phyloP scores from a whole-genome alignment of 2,113 vertebrate species.

The Plotosus lineatus region DNA sequence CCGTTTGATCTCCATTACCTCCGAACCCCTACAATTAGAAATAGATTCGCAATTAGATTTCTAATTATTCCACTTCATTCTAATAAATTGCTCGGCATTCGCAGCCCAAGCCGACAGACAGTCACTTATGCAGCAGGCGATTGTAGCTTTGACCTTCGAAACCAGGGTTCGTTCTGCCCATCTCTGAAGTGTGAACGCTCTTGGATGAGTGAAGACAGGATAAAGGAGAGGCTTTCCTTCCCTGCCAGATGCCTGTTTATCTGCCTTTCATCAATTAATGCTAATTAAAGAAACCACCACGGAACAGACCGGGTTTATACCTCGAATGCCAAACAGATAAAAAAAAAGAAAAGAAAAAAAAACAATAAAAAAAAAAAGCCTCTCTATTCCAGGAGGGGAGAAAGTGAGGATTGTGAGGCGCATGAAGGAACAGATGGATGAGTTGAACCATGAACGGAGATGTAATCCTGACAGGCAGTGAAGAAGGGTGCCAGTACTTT shows the following conservation, averaged over 20 bases:
- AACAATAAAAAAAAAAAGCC: conserved; percentile 1
- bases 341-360: conserved; percentile 10
- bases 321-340: conserved; percentile 41
- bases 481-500: neutral
- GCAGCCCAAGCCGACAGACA: neutral
- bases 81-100: neutral
- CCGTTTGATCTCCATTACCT: conserved; percentile 24
- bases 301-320: conserved; percentile 24
- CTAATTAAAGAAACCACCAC: conserved; percentile 52
- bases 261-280: conserved; percentile 54
- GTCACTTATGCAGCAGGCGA: neutral
- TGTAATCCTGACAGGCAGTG: neutral
- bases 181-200: neutral
- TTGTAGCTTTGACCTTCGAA: neutral
- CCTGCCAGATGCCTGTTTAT: conserved; percentile 48
- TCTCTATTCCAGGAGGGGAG: conserved; percentile 38
- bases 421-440: neutral
- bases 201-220: neutral
- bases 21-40: conserved; percentile 16
- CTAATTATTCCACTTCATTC: conserved; percentile 5
- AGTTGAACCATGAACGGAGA: neutral
- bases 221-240: conserved; percentile 29
- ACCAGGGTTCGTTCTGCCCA: neutral
- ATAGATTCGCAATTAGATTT: conserved; percentile 24
- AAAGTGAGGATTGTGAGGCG: neutral